Evolutionary conservation across 2,113 vertebrate genomes (phyloP).

Genomic region (Petromus typicus): DNA sequence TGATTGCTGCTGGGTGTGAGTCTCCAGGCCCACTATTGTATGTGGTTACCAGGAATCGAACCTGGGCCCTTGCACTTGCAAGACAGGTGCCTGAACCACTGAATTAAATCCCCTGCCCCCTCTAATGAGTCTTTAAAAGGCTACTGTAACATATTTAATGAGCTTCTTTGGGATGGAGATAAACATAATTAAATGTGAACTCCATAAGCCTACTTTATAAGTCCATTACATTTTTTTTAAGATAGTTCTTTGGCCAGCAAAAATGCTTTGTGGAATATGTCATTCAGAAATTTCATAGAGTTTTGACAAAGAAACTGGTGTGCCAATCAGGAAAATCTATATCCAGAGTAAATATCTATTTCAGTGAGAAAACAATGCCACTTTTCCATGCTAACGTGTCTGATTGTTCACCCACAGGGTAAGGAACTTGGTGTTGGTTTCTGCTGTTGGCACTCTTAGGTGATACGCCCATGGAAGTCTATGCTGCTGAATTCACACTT

Average conservation of each 20-base stretch:
- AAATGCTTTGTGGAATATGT: not conserved
- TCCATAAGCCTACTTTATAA: not conserved
- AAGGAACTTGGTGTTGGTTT: not conserved
- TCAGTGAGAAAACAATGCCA: not conserved
- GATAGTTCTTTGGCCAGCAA: not conserved
- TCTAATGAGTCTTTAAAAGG: not conserved
- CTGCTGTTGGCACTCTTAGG: too few species aligned
- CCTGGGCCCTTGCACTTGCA: too few species aligned
- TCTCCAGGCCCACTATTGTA: too few species aligned
- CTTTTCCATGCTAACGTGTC: not conserved
- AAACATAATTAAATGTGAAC: not conserved
- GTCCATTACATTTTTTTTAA: not conserved
- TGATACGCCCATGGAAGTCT: not conserved
- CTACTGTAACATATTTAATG: not conserved
- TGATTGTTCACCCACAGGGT: not conserved
- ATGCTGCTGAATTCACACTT: not conserved
- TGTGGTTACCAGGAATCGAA: too few species aligned
- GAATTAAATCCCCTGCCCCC: too few species aligned
- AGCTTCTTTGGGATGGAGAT: not conserved
- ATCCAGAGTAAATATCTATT: not conserved
- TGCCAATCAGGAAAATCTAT: not conserved
- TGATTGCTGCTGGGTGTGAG: too few species aligned
- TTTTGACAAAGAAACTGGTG: not conserved
- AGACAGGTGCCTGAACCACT: too few species aligned
- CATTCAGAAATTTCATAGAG: not conserved